phyloP scores from a whole-genome alignment of 2,797 vertebrate genomes.

The Lycodopsis pacificus region DNA sequence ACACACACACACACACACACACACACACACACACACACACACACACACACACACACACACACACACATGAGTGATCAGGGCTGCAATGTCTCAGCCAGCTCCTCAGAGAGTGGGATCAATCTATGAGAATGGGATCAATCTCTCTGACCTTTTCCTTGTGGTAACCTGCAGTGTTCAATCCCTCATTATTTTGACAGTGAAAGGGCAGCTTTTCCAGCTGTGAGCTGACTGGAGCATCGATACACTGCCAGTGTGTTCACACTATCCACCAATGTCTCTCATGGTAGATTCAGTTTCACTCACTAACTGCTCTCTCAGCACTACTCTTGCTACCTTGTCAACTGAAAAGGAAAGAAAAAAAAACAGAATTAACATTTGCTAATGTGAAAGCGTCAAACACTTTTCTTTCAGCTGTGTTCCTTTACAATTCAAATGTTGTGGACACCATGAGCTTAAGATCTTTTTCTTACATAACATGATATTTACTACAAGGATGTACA shows the following conservation, averaged over 20 bases:
- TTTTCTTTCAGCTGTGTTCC: neutral
- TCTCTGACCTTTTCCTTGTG: slow-evolving; percentile 74
- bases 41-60: slow-evolving; percentile 18
- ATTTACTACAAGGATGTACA: slow-evolving; percentile 25
- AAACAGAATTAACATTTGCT: slow-evolving; percentile 4
- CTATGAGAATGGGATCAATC: slow-evolving; percentile 73
- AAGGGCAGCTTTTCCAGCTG: slow-evolving; percentile 67
- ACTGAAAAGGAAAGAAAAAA: neutral
- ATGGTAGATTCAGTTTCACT: slow-evolving; percentile 16
- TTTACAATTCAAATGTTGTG: slow-evolving; percentile 9
- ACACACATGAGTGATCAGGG: slow-evolving; percentile 45
- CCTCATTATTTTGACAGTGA: slow-evolving; percentile 75
- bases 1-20: slow-evolving; percentile 12
- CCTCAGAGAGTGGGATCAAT: slow-evolving; percentile 64
- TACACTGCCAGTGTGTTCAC: slow-evolving; percentile 23
- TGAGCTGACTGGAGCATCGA: slow-evolving; percentile 38
- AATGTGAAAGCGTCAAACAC: neutral
- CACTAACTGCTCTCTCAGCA: slow-evolving; percentile 32
- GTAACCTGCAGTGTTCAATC: slow-evolving; percentile 68
- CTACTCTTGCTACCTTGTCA: slow-evolving; percentile 4
- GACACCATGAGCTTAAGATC: slow-evolving; percentile 3
- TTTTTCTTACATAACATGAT: slow-evolving; percentile 32
- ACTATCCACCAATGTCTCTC: slow-evolving; percentile 37
- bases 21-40: slow-evolving; percentile 2
- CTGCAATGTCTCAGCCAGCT: slow-evolving; percentile 63